Evolutionary conservation across 2,888 invertebrate species (phyloP), one percentile per base, ranked within the genome.

Genomic region (Mythimna albipuncta): DNA sequence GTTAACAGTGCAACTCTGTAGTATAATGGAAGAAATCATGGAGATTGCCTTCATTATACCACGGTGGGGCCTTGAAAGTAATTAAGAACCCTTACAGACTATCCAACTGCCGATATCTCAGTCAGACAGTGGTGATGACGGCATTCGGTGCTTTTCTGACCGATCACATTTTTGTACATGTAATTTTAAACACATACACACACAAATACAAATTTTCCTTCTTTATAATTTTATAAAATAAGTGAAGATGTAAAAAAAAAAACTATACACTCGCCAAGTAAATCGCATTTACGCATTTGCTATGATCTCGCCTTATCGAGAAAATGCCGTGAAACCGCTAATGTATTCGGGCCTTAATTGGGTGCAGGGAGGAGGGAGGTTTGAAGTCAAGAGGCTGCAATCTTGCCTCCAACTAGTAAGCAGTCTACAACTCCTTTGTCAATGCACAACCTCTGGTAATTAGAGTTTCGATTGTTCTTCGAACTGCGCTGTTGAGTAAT

Each of bases 361-460:
- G 44, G 55, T 1, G 58, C 50, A 26, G 35, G 21, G 38, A 21
- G 44, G 21, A 11, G n/a, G 16, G 9, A 38, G 47, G 69, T 47
- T 21, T 38, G 44, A 54, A 66, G 52, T 68, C 52, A 68, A 79
- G 70, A 66, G 75, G 44, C 75, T 71, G 79, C 68, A 79, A 71
- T 75, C 55, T 82, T 62, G 73, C 65, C 63, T 65, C 44, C 52
- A 69, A 78, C 69, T 74, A 58, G 71, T 44, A 62, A 67, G 66
- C 59, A 78, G 66, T 74, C 58, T 66, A 69, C 77, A 68, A 63
- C 44, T 65, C 63, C 67, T 75, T 82, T 81, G 82, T 70, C 62
- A 52, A 52, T 63, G 55, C 44, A 62, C 62, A 69, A 68, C 57
- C 59, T 70, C 61, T 64, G 50, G 78, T 74, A 82, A 82, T 80